Evolutionary conservation across 2,888 invertebrate species (phyloP).

Genomic region (Amblyteles armatorius): DNA sequence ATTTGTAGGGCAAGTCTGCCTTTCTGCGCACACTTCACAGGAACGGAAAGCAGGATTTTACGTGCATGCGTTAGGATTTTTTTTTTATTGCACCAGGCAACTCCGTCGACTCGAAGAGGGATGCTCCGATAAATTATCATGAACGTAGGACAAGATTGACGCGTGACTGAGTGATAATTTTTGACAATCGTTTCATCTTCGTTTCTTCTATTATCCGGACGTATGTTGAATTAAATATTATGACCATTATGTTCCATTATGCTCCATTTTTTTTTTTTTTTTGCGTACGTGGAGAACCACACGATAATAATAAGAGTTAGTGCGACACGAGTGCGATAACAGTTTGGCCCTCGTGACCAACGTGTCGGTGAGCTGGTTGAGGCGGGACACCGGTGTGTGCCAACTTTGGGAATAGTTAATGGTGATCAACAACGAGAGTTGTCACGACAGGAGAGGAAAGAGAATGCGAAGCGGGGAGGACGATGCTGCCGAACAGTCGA

Average conservation of each 20-base stretch:
- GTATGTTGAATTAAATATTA: conserved; percentile 35
- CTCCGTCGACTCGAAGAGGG: not conserved
- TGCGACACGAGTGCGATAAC: conserved; percentile 46
- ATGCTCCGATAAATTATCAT: not conserved
- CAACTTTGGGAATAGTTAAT: conserved; percentile 73
- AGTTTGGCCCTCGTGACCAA: conserved; percentile 38
- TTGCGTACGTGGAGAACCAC: conserved; percentile 14
- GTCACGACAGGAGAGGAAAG: conserved; percentile 22
- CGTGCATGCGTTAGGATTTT: not conserved
- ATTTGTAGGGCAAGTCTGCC: not conserved
- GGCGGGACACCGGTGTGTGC: conserved; percentile 60
- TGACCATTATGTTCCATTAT: not conserved
- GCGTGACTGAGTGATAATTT: not conserved
- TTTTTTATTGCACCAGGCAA: not conserved
- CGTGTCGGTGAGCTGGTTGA: not conserved
- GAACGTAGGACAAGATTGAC: not conserved
- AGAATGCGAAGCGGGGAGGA: not conserved
- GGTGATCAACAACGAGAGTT: conserved; percentile 69
- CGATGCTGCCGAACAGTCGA: not conserved
- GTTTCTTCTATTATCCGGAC: not conserved
- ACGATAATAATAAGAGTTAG: conserved; percentile 19
- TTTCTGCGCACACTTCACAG: not conserved
- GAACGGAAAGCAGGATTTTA: no score
- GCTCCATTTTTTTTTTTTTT: not conserved
- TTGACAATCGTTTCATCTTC: not conserved